Evolutionary conservation across 2,113 vertebrate species (phyloP).

Genomic region (Nothocercus julius): DNA sequence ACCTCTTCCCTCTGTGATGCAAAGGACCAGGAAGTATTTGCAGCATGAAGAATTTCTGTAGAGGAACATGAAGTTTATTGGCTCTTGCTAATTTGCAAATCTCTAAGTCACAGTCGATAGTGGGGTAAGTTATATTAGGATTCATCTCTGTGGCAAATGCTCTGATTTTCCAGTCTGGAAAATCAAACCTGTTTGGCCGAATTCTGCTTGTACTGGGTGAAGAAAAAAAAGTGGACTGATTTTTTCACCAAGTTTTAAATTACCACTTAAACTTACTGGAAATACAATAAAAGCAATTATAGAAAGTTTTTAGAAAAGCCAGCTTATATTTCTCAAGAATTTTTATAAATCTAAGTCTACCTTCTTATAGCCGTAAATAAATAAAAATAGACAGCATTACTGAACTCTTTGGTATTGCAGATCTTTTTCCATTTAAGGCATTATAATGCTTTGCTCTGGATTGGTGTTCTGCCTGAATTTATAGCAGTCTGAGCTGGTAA

Average conservation of each 20-base stretch:
- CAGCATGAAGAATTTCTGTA: not conserved
- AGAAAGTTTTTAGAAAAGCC: not conserved
- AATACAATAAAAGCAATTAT: not conserved
- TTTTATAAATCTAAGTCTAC: constrained; percentile 3
- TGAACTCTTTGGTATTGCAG: constrained; percentile 34
- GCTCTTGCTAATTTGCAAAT: not conserved
- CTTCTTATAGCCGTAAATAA: constrained; percentile 41
- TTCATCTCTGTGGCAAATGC: not conserved
- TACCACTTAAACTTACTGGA: not conserved
- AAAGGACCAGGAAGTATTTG: not conserved
- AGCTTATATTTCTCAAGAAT: not conserved
- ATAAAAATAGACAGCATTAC: constrained; percentile 34
- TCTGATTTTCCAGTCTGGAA: not conserved
- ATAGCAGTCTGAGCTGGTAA: not conserved
- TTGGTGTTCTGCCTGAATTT: not conserved
- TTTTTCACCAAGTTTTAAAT: not conserved
- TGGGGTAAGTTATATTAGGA: not conserved
- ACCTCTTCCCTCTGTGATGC: not conserved
- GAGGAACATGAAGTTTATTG: not conserved
- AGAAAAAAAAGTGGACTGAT: not conserved
- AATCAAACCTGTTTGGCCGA: not conserved
- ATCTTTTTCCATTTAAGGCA: constrained; percentile 58
- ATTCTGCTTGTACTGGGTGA: not conserved
- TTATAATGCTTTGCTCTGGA: constrained; percentile 26
- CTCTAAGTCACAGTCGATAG: fast-evolving